Evolutionary conservation across 2,888 invertebrate species (phyloP), one percentile per base, ranked within the genome.

Genomic region (Caenorhabditis sinica): DNA sequence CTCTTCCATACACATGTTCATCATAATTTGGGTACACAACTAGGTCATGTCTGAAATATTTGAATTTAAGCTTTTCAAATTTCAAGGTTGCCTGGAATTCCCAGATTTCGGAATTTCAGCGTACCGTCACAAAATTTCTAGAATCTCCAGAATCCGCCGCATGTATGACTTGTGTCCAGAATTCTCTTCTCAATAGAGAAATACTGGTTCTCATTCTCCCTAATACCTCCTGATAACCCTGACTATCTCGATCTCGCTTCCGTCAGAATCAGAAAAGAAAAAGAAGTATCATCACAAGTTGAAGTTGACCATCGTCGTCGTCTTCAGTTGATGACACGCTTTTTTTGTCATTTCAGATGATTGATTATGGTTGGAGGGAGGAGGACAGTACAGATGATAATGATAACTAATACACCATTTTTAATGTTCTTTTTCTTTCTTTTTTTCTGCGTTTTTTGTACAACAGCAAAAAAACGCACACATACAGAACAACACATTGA

Each of bases 301-400:
- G 43, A 63, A 60, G 65, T 74, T 74, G 74, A 74, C 65, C 65
- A 65, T 61, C 65, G 56, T 61, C 53, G 53, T 56, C 40, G 33
- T 40, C 30, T 68, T 8, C 51, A 49, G 20, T 51, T 60, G 60
- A 60, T 33, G 33, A 17, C 28, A 60, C 33, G 13, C 40, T 11
- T 11, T 40, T 60, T 36, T 63, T 63, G 33, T 61, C 33, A 17
- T 40, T 43, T 25, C 20, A 51, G 43, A 60, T 43, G 43, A 63
- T 20, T 6, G 49, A 56, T 28, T 28, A 15, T 5, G 15, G 43
- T 30, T 60, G 30, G 58, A 60, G 30, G 23, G 25, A 13, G n/a
- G 33, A 25, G 17, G 25, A 28, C 56, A 28, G 25, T 25, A 43
- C 36, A 43, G 43, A 25, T 25, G 15, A 56, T 51, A 51, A 51